Evolutionary conservation across 2,113 vertebrate species (phyloP).

Genomic region (Gymnobelideus leadbeateri): DNA sequence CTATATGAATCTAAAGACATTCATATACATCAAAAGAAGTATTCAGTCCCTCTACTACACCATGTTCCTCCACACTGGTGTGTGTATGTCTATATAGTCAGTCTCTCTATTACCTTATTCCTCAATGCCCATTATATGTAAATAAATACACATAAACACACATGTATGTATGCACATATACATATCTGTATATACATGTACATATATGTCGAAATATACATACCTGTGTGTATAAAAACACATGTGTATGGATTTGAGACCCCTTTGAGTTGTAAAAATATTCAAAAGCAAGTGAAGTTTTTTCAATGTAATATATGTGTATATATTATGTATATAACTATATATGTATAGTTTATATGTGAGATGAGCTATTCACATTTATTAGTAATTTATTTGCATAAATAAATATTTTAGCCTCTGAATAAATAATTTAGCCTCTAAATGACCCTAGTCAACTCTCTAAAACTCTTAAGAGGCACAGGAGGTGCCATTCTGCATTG

Average conservation of each 20-base stretch:
- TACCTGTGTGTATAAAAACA: background rate
- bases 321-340: background rate
- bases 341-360: background rate
- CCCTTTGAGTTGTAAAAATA: background rate
- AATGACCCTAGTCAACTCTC: background rate
- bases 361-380: background rate
- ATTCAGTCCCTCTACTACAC: background rate
- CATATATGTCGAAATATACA: accelerated
- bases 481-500: background rate
- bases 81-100: background rate
- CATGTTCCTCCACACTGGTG: background rate
- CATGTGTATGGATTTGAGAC: background rate
- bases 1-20: background rate
- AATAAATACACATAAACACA: too few species aligned
- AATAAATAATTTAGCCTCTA: background rate
- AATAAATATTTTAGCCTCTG: too few species aligned
- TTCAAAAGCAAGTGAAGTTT: background rate
- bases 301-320: background rate
- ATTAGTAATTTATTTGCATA: background rate
- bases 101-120: background rate
- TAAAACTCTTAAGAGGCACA: background rate
- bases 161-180: too few species aligned
- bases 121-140: background rate
- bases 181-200: background rate
- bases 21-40: background rate